Base-by-base conservation (phyloP, 2,113 vertebrate genomes). In the Solea senegalensis region DNA sequence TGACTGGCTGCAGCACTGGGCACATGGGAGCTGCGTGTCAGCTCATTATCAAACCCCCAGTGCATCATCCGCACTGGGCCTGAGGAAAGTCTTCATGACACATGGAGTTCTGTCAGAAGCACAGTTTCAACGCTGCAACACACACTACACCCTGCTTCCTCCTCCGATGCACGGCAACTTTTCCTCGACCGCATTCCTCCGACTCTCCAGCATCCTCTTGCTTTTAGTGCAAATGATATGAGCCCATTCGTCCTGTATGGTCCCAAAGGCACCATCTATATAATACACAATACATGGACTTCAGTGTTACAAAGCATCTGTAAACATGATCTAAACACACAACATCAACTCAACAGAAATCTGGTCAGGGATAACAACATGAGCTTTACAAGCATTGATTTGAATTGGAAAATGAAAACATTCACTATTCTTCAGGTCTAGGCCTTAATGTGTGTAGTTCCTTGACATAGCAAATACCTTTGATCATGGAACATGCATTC, bases 191-290 rank as follows among this genome's bases (percentile, higher is more conserved):
- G 63, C 65, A 54, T 68, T 21, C 78, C 65, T 52, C 56, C 46
- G 13, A 48, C 71, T 68, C 65, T 44, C 41, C 41, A 28, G 69
- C 78, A 69, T 72, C 78, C 56, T 55, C 28, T 45, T 51, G 46
- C n/a, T 72, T 57, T 60, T 52, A 87, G 83, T 87, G 80, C 86
- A 89, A 86, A 74, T 78, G 71, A 72, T 68, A 71, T 34, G 65
- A 78, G 71, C 50, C 65, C 72, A 14, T 39, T 78, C 65, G 48
- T 73, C 74, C 0, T 68, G 55, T 76, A 16, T 50, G 70, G 60
- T 73, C 78, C 54, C 71, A 67, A 83, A 90, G 83, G 85, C 85
- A 89, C 83, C 90, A 83, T 82, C 90, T 90, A 21, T 3, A 40
- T 1, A 16, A 40, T 12, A 82, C 28, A 51, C 0, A 52, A 83